Conservation (phyloP, 2,888 invertebrate genomes). For the Odontomyia ornata region DNA sequence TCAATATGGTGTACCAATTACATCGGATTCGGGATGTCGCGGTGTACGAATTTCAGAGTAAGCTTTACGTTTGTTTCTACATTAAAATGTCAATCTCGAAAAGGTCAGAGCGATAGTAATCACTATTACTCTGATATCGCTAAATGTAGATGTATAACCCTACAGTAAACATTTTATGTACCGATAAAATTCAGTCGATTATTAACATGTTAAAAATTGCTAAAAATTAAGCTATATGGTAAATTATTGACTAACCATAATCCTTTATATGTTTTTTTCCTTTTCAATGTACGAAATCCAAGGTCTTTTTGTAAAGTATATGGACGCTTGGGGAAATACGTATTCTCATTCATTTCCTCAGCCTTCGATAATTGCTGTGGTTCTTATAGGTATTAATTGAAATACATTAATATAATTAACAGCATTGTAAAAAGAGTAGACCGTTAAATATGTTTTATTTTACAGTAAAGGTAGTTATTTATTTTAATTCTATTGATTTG, state of each 20-base stretch:
- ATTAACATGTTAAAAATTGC: not conserved
- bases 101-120: too few species aligned
- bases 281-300: constrained; percentile 2
- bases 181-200: not conserved
- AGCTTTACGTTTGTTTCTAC: constrained; percentile 55
- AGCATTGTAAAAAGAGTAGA: too few species aligned
- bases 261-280: constrained; percentile 1
- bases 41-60: constrained; percentile 78
- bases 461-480: too few species aligned
- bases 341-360: constrained; percentile 75
- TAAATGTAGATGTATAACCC: too few species aligned
- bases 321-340: constrained; percentile 74
- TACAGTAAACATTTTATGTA: not conserved
- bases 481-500: too few species aligned
- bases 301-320: constrained; percentile 73
- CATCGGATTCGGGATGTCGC: constrained; percentile 65
- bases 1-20: constrained; percentile 52
- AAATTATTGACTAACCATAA: constrained; percentile 37
- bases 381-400: constrained; percentile 70
- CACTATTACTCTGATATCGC: too few species aligned
- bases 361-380: constrained; percentile 77
- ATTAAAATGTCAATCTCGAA: too few species aligned
- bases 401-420: not conserved
- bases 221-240: not conserved
- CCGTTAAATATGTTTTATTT: too few species aligned